Percentiles rank a stretch among this genome's conserved stretches.
These are phyloP conservation scores for Pristis pectinata DNA, from an alignment of 2,797 vertebrate genomes.

Conservation along the genomic window DNA sequence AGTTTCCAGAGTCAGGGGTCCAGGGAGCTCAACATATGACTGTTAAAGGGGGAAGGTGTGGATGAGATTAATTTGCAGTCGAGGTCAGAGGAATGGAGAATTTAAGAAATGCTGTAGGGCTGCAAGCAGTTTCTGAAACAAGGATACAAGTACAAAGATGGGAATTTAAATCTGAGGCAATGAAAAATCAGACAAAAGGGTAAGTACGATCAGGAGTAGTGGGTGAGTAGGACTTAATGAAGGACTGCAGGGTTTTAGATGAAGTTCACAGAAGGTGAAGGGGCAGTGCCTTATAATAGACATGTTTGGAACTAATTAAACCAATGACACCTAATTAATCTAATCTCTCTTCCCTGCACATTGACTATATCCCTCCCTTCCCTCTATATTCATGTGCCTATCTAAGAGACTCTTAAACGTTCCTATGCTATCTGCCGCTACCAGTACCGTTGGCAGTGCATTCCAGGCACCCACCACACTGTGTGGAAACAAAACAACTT, in stretches of 20 bases:
- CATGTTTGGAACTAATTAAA: too few relatives aligned
- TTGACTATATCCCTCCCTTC: too few relatives aligned
- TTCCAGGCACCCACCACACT: too few relatives aligned
- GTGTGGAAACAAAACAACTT: too few relatives aligned
- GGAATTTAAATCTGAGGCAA: background rate
- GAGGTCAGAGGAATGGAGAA: background rate
- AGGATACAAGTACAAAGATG: background rate
- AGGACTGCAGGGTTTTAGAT: background rate
- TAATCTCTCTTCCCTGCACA: too few relatives aligned
- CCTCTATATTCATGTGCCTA: too few relatives aligned
- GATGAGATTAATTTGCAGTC: too few relatives aligned
- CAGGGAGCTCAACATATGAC: background rate
- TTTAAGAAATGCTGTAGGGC: background rate
- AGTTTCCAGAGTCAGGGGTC: background rate
- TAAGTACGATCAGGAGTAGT: background rate
- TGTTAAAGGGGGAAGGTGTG: background rate
- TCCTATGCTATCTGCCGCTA: too few relatives aligned
- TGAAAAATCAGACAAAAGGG: background rate
- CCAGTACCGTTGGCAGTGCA: too few relatives aligned
- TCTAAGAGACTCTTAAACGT: too few relatives aligned
- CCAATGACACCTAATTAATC: too few relatives aligned
- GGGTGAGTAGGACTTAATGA: background rate
- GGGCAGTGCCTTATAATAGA: background rate
- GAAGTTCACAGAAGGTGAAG: background rate
- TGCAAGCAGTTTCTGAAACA: background rate